Evolutionary conservation across 2,888 invertebrate genomes (phyloP).

Genomic region (Ennomos erosarius): DNA sequence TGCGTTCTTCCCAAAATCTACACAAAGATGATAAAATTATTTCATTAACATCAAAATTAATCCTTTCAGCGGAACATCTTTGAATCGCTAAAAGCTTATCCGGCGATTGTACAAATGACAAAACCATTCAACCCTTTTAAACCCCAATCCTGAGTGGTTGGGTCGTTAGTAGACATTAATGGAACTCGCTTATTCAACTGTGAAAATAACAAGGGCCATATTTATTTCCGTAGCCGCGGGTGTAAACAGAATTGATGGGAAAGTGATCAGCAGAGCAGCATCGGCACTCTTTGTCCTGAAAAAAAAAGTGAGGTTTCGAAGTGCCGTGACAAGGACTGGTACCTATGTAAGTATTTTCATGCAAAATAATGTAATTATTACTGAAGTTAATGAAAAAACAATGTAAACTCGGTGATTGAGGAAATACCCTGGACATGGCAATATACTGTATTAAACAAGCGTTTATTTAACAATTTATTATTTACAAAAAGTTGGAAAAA

Average conservation of each 20-base stretch:
- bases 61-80: slow-evolving; percentile 71
- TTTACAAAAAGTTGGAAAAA: too few relatives aligned
- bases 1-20: slow-evolving; percentile 7
- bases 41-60: slow-evolving; percentile 62
- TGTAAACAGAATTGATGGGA: slow-evolving; percentile 26
- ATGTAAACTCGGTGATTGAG: too few relatives aligned
- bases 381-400: too few relatives aligned
- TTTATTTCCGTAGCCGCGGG: slow-evolving; percentile 32
- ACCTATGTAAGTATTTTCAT: too few relatives aligned
- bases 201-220: slow-evolving; percentile 77
- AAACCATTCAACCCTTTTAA: slow-evolving; percentile 83
- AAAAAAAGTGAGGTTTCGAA: too few relatives aligned
- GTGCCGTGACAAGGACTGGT: too few relatives aligned
- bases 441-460: too few relatives aligned
- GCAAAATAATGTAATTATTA: too few relatives aligned
- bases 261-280: slow-evolving; percentile 16
- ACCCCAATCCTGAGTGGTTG: slow-evolving; percentile 82
- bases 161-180: slow-evolving; percentile 85
- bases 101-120: slow-evolving; percentile 80
- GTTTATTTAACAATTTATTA: too few relatives aligned
- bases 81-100: slow-evolving; percentile 80
- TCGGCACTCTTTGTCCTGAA: too few relatives aligned
- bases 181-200: slow-evolving; percentile 78
- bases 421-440: too few relatives aligned
- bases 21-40: slow-evolving; percentile 46